These are phyloP conservation scores for Martes flavigula DNA, from an alignment of 2,797 vertebrate genomes.

Conservation along the genomic window DNA sequence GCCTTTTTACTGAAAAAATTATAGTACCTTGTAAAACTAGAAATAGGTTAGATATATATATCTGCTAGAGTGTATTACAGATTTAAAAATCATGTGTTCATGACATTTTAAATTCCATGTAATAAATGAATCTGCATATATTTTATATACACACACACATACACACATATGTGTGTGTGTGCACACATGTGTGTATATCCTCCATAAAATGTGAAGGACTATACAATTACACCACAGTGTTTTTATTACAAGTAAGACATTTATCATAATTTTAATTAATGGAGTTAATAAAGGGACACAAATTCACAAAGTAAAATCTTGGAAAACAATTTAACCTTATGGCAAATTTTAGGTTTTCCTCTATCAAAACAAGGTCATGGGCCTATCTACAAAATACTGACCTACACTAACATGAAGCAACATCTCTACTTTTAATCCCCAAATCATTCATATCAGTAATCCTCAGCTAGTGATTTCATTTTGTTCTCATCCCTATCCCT, in stretches of 20 bases:
- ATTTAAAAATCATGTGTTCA: constrained; percentile 21
- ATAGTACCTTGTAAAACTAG: not conserved
- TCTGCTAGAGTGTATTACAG: not conserved
- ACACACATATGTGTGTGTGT: no score
- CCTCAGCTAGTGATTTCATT: not conserved
- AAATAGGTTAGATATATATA: not conserved
- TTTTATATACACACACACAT: not conserved
- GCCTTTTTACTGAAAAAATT: not conserved
- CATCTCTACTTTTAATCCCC: not conserved
- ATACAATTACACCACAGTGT: not conserved
- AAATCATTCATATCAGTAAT: not conserved
- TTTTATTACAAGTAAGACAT: constrained; percentile 24
- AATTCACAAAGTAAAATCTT: not conserved
- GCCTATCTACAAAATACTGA: not conserved
- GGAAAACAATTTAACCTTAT: not conserved
- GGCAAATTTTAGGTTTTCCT: not conserved
- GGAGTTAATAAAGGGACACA: not conserved
- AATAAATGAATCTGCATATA: not conserved
- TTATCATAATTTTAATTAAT: constrained; percentile 43
- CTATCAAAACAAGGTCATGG: not conserved
- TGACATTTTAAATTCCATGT: not conserved
- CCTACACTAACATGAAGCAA: not conserved
- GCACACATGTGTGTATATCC: not conserved
- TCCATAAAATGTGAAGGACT: not conserved
- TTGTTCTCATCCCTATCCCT: not conserved